These are phyloP conservation scores for Siphonodentalium dalli DNA, from an alignment of 2,888 invertebrate genomes.

Conservation along the genomic window DNA sequence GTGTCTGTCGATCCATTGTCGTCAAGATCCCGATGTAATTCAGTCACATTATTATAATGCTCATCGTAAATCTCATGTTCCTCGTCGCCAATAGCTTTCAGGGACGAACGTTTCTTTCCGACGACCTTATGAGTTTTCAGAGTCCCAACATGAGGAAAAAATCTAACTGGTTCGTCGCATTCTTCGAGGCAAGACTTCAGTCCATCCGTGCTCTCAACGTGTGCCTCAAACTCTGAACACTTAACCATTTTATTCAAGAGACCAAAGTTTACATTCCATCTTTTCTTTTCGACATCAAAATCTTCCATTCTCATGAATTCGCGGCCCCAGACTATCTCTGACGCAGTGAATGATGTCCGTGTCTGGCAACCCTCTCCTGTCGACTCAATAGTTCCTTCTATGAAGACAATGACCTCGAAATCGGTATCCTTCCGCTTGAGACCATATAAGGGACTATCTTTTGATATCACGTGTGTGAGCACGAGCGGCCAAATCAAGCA, in stretches of 20 bases:
- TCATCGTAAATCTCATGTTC: too few relatives aligned
- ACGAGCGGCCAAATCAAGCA: slow-evolving; percentile 99
- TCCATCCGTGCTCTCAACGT: too few relatives aligned
- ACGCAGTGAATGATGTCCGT: slow-evolving; percentile 66
- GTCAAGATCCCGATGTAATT: too few relatives aligned
- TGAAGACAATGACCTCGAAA: slow-evolving; percentile 92
- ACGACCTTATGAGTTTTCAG: too few relatives aligned
- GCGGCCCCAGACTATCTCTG: slow-evolving; percentile 60
- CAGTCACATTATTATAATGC: too few relatives aligned
- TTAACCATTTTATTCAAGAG: slow-evolving; percentile 52
- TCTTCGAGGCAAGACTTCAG: too few relatives aligned
- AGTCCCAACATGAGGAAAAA: too few relatives aligned
- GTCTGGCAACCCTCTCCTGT: slow-evolving; percentile 71
- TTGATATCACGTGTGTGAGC: slow-evolving; percentile 91
- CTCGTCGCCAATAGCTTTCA: too few relatives aligned
- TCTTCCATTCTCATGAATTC: slow-evolving; percentile 53
- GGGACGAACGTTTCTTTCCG: too few relatives aligned
- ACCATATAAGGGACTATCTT: slow-evolving; percentile 85
- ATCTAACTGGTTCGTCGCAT: too few relatives aligned
- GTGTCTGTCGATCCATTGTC: too few relatives aligned
- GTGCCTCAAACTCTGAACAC: too few relatives aligned
- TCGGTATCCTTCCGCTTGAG: slow-evolving; percentile 80
- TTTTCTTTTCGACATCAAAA: slow-evolving; percentile 43
- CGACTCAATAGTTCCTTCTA: slow-evolving; percentile 89
- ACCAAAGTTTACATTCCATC: slow-evolving; percentile 51